A percentile compares a stretch with the other conserved stretches of the same genome.
Conservation (phyloP, 2,113 vertebrate genomes). For the Albula glossodonta region DNA sequence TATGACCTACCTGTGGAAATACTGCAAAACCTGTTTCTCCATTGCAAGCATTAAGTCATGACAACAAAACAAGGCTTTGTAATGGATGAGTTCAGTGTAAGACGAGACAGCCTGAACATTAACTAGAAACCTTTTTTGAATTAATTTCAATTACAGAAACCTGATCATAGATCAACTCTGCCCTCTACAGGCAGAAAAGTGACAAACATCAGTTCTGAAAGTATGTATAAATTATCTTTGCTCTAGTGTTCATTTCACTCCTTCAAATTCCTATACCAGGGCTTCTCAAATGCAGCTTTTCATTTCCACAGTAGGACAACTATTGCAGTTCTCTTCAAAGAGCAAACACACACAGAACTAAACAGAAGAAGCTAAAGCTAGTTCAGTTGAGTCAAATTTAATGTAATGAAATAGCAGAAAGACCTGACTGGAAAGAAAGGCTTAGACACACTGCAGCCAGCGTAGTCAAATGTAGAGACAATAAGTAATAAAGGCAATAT, state of each 20-base stretch:
- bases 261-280: background rate
- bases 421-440: background rate
- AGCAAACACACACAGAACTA: background rate
- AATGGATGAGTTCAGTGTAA: background rate
- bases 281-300: background rate
- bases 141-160: background rate
- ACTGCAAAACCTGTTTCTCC: background rate
- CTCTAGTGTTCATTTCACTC: background rate
- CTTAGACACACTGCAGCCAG: background rate
- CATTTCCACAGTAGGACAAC: background rate
- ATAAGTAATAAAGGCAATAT: too few relatives aligned
- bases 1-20: background rate
- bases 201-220: background rate
- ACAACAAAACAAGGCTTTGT: background rate
- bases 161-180: constrained; percentile 12
- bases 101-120: background rate
- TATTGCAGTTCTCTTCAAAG: background rate
- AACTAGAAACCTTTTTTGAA: background rate
- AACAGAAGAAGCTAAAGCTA: background rate
- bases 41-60: background rate
- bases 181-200: background rate
- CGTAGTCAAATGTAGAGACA: too few relatives aligned
- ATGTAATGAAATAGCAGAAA: background rate
- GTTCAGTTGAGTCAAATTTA: too few relatives aligned
- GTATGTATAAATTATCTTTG: too few relatives aligned